Evolutionary conservation across 2,113 vertebrate species (phyloP).

Genomic region (Cyanistes caeruleus): DNA sequence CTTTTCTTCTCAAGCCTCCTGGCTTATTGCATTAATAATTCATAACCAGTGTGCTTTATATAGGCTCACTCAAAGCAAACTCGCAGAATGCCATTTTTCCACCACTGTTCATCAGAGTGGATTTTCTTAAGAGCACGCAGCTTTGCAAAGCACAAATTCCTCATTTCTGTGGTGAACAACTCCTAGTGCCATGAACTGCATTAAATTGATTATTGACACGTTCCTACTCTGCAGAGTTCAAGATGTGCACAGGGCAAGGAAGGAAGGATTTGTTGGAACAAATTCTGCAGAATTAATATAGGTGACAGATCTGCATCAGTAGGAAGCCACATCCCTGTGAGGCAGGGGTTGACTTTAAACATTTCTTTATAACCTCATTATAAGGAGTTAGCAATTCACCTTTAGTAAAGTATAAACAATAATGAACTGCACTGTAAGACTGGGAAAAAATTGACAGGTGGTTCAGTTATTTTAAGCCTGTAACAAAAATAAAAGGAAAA

Average conservation of each 20-base stretch:
- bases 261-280: neutral
- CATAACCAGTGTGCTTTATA: neutral
- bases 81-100: neutral
- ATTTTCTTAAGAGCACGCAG: neutral
- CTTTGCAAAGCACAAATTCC: neutral
- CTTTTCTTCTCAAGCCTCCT: constrained; percentile 28
- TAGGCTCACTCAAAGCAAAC: neutral
- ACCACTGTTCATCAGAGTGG: neutral
- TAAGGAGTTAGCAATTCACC: neutral
- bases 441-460: neutral
- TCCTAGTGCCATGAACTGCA: neutral
- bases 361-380: neutral
- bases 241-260: neutral
- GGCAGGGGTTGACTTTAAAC: neutral
- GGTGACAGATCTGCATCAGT: neutral
- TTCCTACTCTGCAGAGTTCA: neutral
- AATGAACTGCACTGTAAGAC: neutral
- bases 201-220: neutral
- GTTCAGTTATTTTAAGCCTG: neutral
- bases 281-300: neutral
- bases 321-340: neutral
- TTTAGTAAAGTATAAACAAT: neutral
- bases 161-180: neutral
- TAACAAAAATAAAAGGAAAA: neutral
- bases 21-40: constrained; percentile 42